Percentiles rank a stretch among this genome's conserved stretches.
Evolutionary conservation across 1,140 invertebrate genomes (phyloP).

Genomic region (Cheumatopsyche charites): DNA sequence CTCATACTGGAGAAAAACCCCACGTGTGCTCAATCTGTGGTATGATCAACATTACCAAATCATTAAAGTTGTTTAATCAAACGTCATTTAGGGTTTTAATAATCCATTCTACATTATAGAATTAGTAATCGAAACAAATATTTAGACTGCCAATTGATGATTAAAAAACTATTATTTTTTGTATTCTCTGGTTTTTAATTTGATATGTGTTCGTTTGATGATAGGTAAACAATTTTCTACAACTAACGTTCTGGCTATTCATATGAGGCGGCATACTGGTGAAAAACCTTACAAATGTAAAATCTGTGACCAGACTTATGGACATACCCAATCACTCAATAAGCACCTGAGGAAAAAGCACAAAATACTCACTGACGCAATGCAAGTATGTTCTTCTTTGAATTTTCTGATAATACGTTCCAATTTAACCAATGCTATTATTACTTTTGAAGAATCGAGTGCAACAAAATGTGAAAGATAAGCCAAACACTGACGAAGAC

Average conservation of each 20-base stretch:
- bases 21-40: slow-evolving; percentile 55
- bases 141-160: too few relatives aligned
- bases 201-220: too few relatives aligned
- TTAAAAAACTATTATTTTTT: too few relatives aligned
- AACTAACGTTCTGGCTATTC: slow-evolving; percentile 54
- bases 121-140: too few relatives aligned
- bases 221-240: slow-evolving; percentile 45
- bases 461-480: background rate
- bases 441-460: background rate
- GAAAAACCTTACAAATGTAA: slow-evolving; percentile 65
- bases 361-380: slow-evolving; percentile 41
- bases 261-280: slow-evolving; percentile 65
- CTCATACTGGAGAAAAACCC: slow-evolving; percentile 58
- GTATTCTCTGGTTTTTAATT: too few relatives aligned
- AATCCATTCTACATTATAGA: too few relatives aligned
- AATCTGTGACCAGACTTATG: slow-evolving; percentile 63
- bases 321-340: slow-evolving; percentile 53
- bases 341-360: slow-evolving; percentile 52
- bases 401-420: background rate
- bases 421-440: background rate
- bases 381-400: slow-evolving; percentile 30
- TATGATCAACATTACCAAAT: slow-evolving; percentile 31
- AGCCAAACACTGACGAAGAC: background rate
- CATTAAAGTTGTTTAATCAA: background rate
- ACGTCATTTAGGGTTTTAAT: too few relatives aligned